Percentiles rank a stretch among this genome's conserved stretches.
phyloP scores from a whole-genome alignment of 37 sponge, comb jelly and placozoan species.

The Ephydatia muelleri region DNA sequence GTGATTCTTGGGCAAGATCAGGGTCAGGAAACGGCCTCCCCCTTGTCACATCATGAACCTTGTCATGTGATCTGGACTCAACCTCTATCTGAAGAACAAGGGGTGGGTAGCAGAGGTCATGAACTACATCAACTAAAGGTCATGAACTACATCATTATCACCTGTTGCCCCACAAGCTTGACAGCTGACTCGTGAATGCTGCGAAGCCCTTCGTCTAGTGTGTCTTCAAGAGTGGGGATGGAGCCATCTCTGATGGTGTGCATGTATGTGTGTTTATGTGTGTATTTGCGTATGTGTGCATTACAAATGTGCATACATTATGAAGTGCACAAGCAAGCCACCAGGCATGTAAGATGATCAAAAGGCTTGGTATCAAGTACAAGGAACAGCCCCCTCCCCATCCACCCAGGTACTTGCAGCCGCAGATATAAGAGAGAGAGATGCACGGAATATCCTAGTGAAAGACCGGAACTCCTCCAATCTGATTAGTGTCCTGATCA shows the following conservation, averaged over 20 bases:
- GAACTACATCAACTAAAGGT: background rate
- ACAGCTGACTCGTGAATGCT: background rate
- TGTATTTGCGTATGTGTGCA: slow-evolving; percentile 34
- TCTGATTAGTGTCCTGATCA: no score
- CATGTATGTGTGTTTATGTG: slow-evolving; percentile 45
- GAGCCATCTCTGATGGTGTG: slow-evolving; percentile 21
- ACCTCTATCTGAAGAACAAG: slow-evolving; percentile 11
- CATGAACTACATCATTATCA: background rate
- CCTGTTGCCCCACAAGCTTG: slow-evolving; percentile 2
- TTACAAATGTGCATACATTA: no score
- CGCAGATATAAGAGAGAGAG: no score
- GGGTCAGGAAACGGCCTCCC: slow-evolving; percentile 30
- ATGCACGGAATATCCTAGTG: no score
- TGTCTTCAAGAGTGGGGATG: slow-evolving; percentile 48
- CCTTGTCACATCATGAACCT: background rate
- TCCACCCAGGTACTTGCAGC: no score
- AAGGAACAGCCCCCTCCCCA: no score
- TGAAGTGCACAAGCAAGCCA: no score
- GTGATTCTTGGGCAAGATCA: slow-evolving; percentile 24
- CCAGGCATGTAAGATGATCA: no score
- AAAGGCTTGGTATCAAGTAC: no score
- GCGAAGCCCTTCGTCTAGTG: slow-evolving; percentile 11
- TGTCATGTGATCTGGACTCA: background rate
- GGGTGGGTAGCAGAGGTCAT: no score
- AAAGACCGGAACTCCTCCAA: no score